Percentiles rank a stretch among this genome's conserved stretches.
These are phyloP conservation scores for Fragum sueziense DNA, from an alignment of 2,888 invertebrate species.

Conservation along the genomic window DNA sequence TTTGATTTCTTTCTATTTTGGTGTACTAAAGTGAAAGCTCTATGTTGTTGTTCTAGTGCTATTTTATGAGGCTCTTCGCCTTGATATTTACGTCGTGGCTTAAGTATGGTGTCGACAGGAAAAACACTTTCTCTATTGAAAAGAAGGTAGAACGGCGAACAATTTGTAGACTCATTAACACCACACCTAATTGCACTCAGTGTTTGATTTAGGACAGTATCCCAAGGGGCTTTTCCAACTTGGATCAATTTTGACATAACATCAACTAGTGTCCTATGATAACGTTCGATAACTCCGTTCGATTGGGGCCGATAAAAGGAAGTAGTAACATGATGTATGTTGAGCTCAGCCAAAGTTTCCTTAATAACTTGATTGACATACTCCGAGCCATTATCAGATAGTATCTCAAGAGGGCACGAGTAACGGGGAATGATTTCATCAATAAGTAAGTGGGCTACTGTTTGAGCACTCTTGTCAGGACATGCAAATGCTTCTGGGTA, in stretches of 20 bases:
- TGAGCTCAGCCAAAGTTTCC: conserved; percentile 30
- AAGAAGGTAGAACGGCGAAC: conserved; percentile 45
- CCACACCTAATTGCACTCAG: conserved; percentile 46
- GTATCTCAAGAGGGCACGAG: conserved; percentile 32
- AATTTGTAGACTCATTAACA: conserved; percentile 41
- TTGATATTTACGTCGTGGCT: conserved; percentile 42
- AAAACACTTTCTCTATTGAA: conserved; percentile 48
- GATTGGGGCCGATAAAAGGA: conserved; percentile 20
- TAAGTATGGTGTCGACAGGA: conserved; percentile 45
- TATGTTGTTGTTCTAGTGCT: conserved; percentile 55
- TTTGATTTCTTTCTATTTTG: conserved; percentile 34
- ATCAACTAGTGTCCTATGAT: conserved; percentile 34
- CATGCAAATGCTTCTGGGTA: conserved; percentile 35
- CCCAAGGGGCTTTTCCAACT: conserved; percentile 35
- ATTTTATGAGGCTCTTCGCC: conserved; percentile 51
- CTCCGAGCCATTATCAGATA: conserved; percentile 42
- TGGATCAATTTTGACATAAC: conserved; percentile 36
- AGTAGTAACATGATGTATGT: conserved; percentile 35
- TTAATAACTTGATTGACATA: conserved; percentile 18
- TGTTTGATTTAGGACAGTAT: conserved; percentile 48
- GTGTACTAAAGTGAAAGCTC: conserved; percentile 31
- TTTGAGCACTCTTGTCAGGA: conserved; percentile 34
- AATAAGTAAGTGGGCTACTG: conserved; percentile 29
- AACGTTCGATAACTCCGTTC: conserved; percentile 30
- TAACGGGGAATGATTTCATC: conserved; percentile 37